phyloP scores from a whole-genome alignment of 2,797 vertebrate genomes.

The Alectoris magna region DNA sequence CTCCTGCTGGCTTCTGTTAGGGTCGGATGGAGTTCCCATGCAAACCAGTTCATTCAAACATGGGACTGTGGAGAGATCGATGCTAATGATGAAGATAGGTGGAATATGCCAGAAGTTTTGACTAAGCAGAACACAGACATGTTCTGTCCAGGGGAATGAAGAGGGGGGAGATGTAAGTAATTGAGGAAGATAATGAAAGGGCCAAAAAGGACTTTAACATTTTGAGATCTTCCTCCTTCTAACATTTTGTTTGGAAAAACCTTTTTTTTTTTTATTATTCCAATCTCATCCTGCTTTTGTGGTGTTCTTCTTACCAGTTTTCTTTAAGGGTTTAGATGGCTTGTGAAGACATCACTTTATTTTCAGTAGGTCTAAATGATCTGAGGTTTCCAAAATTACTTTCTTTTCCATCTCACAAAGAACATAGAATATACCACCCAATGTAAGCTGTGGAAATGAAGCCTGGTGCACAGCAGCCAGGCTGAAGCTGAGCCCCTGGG shows the following conservation, averaged over 20 bases:
- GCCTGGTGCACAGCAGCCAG: background rate
- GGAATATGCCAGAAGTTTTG: background rate
- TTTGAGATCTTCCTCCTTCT: background rate
- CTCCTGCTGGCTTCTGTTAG: background rate
- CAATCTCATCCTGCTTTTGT: background rate
- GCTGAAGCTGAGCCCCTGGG: background rate
- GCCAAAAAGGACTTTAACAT: background rate
- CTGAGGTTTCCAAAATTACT: background rate
- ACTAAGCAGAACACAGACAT: background rate
- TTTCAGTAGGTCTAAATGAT: background rate
- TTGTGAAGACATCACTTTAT: background rate
- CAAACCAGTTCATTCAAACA: background rate
- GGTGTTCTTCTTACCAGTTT: background rate
- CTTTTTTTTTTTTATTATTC: background rate
- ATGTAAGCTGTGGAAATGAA: background rate
- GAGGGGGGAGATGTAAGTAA: background rate
- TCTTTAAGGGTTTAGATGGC: background rate
- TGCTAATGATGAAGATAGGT: background rate
- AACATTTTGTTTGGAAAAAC: background rate
- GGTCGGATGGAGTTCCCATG: background rate
- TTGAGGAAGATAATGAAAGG: background rate
- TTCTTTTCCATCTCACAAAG: background rate
- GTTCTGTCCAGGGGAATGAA: rapidly evolving
- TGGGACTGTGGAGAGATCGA: background rate
- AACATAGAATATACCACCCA: background rate